phyloP scores from a whole-genome alignment of 1,140 invertebrate genomes.

The Drosophila nigromelanica region DNA sequence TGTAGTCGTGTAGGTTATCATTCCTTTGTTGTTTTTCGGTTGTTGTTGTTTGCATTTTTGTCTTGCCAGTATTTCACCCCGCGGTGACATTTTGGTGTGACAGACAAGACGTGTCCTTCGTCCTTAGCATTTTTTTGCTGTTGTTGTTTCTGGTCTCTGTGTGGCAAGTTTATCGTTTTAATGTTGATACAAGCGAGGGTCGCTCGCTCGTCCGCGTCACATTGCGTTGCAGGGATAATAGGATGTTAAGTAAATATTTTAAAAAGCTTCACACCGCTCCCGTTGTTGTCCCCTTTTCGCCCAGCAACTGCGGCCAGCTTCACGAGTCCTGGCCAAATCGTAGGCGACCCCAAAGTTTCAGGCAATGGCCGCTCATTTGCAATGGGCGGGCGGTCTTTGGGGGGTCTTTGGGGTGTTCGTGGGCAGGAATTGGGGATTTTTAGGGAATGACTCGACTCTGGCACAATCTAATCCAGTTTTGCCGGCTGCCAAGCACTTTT shows the following conservation, averaged over 20 bases:
- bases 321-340: slow-evolving; percentile 36
- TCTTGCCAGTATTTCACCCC: slow-evolving; percentile 77
- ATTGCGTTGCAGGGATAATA: slow-evolving; percentile 69
- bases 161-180: slow-evolving; percentile 80
- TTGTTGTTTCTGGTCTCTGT: slow-evolving; percentile 39
- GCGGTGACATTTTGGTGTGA: slow-evolving; percentile 82
- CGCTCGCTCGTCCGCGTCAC: slow-evolving; percentile 57
- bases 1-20: slow-evolving; percentile 5
- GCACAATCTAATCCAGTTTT: slow-evolving; percentile 78
- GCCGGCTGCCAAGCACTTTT: slow-evolving; percentile 68
- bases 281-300: not conserved
- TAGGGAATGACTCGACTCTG: slow-evolving; percentile 62
- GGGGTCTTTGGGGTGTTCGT: not conserved
- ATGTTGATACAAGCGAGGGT: slow-evolving; percentile 78
- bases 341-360: slow-evolving; percentile 62
- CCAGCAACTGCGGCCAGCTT: slow-evolving; percentile 16
- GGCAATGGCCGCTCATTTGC: slow-evolving; percentile 64
- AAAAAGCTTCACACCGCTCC: slow-evolving; percentile 45
- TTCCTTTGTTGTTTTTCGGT: slow-evolving; percentile 35
- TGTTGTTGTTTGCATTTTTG: slow-evolving; percentile 58
- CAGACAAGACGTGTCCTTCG: slow-evolving; percentile 83
- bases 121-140: slow-evolving; percentile 56
- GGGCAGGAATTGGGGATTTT: not conserved
- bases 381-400: slow-evolving; percentile 16
- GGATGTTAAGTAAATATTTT: slow-evolving; percentile 83